phyloP scores from a whole-genome alignment of 2,888 invertebrate genomes.

The Caprella mutica region DNA sequence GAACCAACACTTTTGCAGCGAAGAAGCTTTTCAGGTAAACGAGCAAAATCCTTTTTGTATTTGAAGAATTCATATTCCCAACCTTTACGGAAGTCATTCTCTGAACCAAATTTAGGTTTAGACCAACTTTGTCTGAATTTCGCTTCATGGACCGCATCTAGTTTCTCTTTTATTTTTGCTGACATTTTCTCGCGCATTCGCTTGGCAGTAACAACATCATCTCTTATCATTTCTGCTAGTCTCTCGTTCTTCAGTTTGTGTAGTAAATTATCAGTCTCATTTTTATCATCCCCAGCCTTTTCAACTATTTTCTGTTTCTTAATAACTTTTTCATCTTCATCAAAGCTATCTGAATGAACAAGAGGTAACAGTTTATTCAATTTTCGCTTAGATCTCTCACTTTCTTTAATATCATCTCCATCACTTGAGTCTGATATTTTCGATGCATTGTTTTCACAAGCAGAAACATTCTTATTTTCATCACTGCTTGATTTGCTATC shows the following conservation, averaged over 20 bases:
- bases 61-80: constrained; percentile 32
- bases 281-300: constrained; percentile 12
- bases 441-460: no score
- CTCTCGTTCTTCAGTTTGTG: constrained; percentile 24
- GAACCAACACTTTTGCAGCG: constrained; percentile 5
- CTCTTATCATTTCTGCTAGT: constrained; percentile 23
- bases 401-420: no score
- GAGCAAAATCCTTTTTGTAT: constrained; percentile 23
- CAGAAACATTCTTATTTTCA: no score
- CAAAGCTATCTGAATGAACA: no score
- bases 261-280: no score
- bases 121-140: constrained; percentile 26
- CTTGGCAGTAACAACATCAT: constrained; percentile 25
- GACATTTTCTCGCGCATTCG: constrained; percentile 18
- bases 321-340: background rate
- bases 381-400: no score
- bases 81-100: constrained; percentile 27
- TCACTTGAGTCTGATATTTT: no score
- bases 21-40: constrained; percentile 26
- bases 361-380: no score
- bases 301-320: constrained; percentile 5
- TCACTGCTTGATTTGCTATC: no score
- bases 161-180: constrained; percentile 23
- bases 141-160: constrained; percentile 21
- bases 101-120: constrained; percentile 28